Evolutionary conservation across 1,140 invertebrate genomes (phyloP), one percentile per base, ranked within the genome.

Genomic region (Drosophila pseudoananassae): DNA sequence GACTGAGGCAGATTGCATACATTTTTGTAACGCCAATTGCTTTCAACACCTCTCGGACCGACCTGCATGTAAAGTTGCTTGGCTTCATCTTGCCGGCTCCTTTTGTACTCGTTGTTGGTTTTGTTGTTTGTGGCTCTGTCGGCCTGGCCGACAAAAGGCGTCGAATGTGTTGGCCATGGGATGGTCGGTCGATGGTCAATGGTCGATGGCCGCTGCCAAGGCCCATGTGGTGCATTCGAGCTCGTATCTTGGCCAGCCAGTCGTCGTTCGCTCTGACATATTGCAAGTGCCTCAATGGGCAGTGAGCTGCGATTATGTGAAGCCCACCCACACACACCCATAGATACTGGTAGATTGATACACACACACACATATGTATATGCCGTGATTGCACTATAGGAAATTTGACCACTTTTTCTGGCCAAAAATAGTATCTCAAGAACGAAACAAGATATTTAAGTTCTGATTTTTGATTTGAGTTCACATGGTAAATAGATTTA

Each of bases 201-300:
- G 59, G 63, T 14, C 55, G 61, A 46, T 56, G 55, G 55, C 12
- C 66, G 49, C 17, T 25, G 60, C 45, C 73, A 64, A 64, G 77
- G 63, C 60, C 55, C 73, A 74, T 66, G 77, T 61, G 55, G 40
- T 60, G 65, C 49, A 46, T 23, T 33, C 47, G 29, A 9, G 52
- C 64, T 47, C 50, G 63, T 85, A 84, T 84, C 80, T 84, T 76
- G 76, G 74, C 60, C 61, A 59, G 64, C 78, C 70, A 69, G 73
- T 70, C 75, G 55, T 59, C 43, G 61, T 59, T 29, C 60, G 49
- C 50, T 45, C 82, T 76, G 82, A 87, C 82, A 88, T 83, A 87
- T 87, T 88, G 83, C 83, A 76, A 82, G 80, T 87, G 83, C 75
- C 78, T 76, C 61, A 69, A 81, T 87, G 70, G 82, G 70, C 82